Evolutionary conservation across 2,113 vertebrate species (phyloP).

Genomic region (Apteryx mantelli): DNA sequence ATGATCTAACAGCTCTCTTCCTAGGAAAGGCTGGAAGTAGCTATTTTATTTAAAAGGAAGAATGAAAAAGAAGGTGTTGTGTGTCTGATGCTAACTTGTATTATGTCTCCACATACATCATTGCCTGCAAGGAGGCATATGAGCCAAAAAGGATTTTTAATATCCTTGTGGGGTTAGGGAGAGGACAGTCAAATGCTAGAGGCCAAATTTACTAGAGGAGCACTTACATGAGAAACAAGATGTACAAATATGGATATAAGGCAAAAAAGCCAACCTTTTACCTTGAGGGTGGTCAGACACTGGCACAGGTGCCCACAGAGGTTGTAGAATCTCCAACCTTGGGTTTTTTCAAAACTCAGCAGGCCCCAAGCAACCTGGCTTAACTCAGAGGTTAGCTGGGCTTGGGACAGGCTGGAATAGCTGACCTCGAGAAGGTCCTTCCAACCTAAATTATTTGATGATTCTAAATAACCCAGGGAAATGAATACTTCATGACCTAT

Average conservation of each 20-base stretch:
- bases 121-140: neutral
- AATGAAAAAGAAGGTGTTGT: neutral
- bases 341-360: neutral
- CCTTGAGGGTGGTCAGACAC: neutral
- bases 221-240: neutral
- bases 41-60: neutral
- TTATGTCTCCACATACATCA: neutral
- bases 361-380: neutral
- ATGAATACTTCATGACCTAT: constrained; percentile 68
- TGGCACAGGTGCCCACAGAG: neutral
- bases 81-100: neutral
- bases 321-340: neutral
- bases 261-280: neutral
- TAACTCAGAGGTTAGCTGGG: neutral
- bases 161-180: neutral
- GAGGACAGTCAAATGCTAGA: neutral
- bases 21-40: neutral
- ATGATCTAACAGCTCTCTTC: neutral
- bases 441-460: constrained; percentile 65
- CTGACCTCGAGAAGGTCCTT: constrained; percentile 64
- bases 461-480: constrained; percentile 56
- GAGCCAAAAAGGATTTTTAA: neutral
- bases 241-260: neutral
- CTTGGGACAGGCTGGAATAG: neutral
- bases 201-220: neutral